Evolutionary conservation across 1,140 invertebrate species (phyloP).

Genomic region (Brachionus sp.): DNA sequence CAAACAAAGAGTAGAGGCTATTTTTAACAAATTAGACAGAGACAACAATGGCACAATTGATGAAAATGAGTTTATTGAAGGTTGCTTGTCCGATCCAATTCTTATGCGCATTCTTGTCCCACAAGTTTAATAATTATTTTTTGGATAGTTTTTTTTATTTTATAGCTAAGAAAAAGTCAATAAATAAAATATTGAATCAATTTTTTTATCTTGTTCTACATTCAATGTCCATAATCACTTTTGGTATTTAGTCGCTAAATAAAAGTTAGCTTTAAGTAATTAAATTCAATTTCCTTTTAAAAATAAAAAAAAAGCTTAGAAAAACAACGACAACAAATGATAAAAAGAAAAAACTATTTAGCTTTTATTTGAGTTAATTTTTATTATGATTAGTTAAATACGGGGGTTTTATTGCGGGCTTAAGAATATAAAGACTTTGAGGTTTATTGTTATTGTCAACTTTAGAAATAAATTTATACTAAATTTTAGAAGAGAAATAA

Average conservation of each 20-base stretch:
- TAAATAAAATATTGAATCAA: background rate
- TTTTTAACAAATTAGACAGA: constrained; percentile 38
- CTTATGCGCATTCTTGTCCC: background rate
- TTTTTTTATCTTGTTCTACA: background rate
- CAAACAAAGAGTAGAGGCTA: constrained; percentile 38
- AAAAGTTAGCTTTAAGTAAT: background rate
- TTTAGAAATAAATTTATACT: constrained; percentile 22
- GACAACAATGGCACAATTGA: constrained; percentile 42
- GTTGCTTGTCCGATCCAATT: constrained; percentile 25
- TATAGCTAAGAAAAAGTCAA: background rate
- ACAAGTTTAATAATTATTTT: constrained; percentile 1
- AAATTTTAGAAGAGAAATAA: constrained; percentile 27
- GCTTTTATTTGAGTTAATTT: constrained; percentile 38
- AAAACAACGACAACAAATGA: constrained; percentile 5
- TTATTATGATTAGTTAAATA: constrained; percentile 29
- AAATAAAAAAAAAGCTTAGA: background rate
- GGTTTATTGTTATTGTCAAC: constrained; percentile 39
- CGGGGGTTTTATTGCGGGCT: constrained; percentile 12
- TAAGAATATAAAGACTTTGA: constrained; percentile 13
- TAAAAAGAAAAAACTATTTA: constrained; percentile 2
- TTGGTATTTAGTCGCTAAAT: background rate
- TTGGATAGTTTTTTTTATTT: background rate
- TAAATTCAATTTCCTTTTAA: constrained; percentile 30
- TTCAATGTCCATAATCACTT: background rate
- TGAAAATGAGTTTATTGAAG: constrained; percentile 36